Conservation (phyloP, 1,140 invertebrate genomes). For the Zaprionus kolodkinae region DNA sequence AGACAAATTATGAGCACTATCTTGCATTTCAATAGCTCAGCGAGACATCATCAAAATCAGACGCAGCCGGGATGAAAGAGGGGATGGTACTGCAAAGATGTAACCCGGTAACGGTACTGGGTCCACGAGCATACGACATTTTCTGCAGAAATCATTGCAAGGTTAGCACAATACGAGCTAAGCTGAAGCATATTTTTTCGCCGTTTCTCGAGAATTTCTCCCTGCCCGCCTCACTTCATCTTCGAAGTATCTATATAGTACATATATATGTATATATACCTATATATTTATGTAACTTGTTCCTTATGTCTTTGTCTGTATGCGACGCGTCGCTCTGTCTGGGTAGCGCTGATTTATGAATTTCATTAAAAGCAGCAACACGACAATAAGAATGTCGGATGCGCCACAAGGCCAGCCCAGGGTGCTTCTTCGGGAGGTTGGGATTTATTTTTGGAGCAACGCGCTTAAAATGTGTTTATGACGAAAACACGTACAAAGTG, state of each 20-base stretch:
- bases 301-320: not conserved
- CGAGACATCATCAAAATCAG: conserved; percentile 27
- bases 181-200: conserved; percentile 30
- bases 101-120: not conserved
- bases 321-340: not conserved
- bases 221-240: not conserved
- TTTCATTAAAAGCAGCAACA: conserved; percentile 75
- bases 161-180: conserved; percentile 53
- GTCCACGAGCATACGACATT: conserved; percentile 16
- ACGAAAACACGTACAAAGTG: conserved; percentile 27
- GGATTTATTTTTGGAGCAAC: conserved; percentile 20
- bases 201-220: conserved; percentile 43
- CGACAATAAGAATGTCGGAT: conserved; percentile 53
- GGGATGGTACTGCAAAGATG: not conserved
- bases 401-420: conserved; percentile 36
- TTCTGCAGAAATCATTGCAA: conserved; percentile 51
- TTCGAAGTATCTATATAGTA: not conserved
- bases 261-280: conserved; percentile 5
- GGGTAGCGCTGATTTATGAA: conserved; percentile 71
- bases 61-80: not conserved
- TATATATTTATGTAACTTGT: not conserved
- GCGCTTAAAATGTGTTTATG: conserved; percentile 67
- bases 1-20: conserved; percentile 76
- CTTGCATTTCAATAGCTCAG: conserved; percentile 70
- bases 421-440: conserved; percentile 25